Base-by-base conservation (phyloP, 2,888 invertebrate species). In the Nemapogon koenigi region DNA sequence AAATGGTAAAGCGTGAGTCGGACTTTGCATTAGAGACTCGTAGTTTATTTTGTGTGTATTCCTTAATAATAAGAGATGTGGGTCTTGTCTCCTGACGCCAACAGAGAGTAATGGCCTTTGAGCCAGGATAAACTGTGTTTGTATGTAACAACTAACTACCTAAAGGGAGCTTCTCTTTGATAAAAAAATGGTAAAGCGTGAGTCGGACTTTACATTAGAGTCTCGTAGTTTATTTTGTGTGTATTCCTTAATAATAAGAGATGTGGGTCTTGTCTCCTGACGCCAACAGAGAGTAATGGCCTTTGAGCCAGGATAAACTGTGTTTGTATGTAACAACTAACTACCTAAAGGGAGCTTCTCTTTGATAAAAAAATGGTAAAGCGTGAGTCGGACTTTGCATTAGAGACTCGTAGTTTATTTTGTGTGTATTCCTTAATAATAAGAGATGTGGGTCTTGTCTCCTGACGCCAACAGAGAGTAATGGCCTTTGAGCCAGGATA, bases 181-280 rank as follows among this genome's bases (percentile, higher is more conserved):
- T n/a, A n/a, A n/a, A n/a, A n/a, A n/a, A n/a, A n/a, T n/a, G n/a
- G n/a, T n/a, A n/a, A n/a, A n/a, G n/a, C n/a, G n/a, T n/a, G n/a
- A n/a, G n/a, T n/a, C n/a, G n/a, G n/a, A n/a, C n/a, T n/a, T n/a
- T n/a, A n/a, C n/a, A n/a, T n/a, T n/a, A n/a, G n/a, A n/a, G n/a
- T n/a, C n/a, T n/a, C n/a, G n/a, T n/a, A n/a, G n/a, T n/a, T n/a
- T n/a, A n/a, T n/a, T n/a, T n/a, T n/a, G n/a, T n/a, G n/a, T n/a
- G n/a, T n/a, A n/a, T n/a, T n/a, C 64, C 62, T 67, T 67, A 64
- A 65, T 67, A 67, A 64, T 57, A 52, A 44, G 52, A 58, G 62
- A 62, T 63, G 58, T 57, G 55, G 62, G 62, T 56, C 52, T 54
- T 46, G 53, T 55, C 55, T 47, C 39, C 35, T 15, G 39, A 41